Conservation (phyloP, 1,140 invertebrate genomes). For the Hermatobates lingyangjiaoensis region DNA sequence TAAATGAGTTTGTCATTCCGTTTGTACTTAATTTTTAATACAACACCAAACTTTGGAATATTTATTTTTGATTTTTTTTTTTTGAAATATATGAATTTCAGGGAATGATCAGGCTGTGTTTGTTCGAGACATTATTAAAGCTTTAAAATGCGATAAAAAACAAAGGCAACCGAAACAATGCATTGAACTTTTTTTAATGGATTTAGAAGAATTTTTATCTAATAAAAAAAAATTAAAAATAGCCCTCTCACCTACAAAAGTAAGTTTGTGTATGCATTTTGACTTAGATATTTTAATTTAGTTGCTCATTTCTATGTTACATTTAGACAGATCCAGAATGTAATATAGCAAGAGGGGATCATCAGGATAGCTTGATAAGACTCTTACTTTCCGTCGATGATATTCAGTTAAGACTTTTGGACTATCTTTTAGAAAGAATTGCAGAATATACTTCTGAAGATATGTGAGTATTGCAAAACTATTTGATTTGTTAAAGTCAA, state of each 20-base stretch:
- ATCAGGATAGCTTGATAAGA: slow-evolving; percentile 5
- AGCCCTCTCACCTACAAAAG: slow-evolving; percentile 5
- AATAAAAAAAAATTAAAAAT: slow-evolving; percentile 3
- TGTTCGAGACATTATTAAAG: neutral
- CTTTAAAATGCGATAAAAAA: neutral
- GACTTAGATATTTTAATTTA: neutral
- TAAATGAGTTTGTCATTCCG: neutral
- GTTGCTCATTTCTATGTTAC: neutral
- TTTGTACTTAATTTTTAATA: no score
- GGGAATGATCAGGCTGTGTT: slow-evolving; percentile 7
- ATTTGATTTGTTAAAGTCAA: neutral
- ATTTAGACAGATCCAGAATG: slow-evolving; percentile 2
- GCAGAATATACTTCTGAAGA: slow-evolving; percentile 2
- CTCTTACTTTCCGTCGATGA: slow-evolving; percentile 6
- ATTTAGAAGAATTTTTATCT: neutral
- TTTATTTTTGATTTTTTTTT: neutral
- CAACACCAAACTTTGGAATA: no score
- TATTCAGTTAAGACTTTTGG: slow-evolving; percentile 1
- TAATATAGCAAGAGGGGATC: neutral
- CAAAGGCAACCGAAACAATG: neutral
- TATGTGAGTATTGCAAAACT: neutral
- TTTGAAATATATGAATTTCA: neutral
- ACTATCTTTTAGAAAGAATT: slow-evolving; percentile 6
- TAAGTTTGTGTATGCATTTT: neutral
- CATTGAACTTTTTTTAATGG: slow-evolving; percentile 1